phyloP scores from a whole-genome alignment of 2,888 invertebrate genomes.

The Agrilus cyanescens region DNA sequence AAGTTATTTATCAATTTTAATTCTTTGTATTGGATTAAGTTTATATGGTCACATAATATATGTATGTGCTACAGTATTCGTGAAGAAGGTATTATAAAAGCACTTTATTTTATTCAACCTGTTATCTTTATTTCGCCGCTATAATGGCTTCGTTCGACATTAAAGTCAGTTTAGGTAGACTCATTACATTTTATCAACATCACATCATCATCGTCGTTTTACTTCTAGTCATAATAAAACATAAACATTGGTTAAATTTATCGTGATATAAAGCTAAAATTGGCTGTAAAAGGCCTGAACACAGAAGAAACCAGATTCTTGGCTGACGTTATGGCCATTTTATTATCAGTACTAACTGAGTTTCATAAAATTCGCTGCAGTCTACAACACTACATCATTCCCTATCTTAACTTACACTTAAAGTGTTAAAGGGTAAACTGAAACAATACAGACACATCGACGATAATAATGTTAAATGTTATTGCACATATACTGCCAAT shows the following conservation, averaged over 20 bases:
- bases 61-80: too few species aligned
- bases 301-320: slow-evolving; percentile 25
- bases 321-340: slow-evolving; percentile 22
- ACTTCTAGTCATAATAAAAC: slow-evolving; percentile 13
- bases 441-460: too few species aligned
- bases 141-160: too few species aligned
- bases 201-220: slow-evolving; percentile 9
- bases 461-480: too few species aligned
- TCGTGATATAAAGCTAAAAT: slow-evolving; percentile 34
- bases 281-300: slow-evolving; percentile 27
- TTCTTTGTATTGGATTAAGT: too few species aligned
- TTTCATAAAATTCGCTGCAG: slow-evolving; percentile 21
- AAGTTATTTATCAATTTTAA: too few species aligned
- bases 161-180: neutral
- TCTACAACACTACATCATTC: slow-evolving; percentile 17
- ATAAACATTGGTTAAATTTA: slow-evolving; percentile 35
- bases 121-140: too few species aligned
- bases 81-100: too few species aligned
- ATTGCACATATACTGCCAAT: too few species aligned
- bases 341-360: slow-evolving; percentile 24
- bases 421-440: too few species aligned
- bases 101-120: too few species aligned
- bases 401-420: neutral
- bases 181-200: slow-evolving; percentile 2
- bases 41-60: too few species aligned